Base-by-base conservation (phyloP, 1,140 invertebrate genomes). In the Papilio xuthus region DNA sequence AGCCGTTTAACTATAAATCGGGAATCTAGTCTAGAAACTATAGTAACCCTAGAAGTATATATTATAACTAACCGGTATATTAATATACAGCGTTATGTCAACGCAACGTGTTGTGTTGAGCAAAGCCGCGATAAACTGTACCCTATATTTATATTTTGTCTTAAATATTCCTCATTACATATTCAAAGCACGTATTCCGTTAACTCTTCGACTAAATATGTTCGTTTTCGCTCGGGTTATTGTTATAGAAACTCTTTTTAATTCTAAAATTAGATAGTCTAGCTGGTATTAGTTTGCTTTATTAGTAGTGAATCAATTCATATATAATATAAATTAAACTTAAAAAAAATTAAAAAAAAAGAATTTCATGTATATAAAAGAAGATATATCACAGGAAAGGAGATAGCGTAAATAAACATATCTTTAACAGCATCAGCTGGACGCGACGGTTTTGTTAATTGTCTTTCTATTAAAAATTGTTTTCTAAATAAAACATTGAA, bases 101-200 rank as follows among this genome's bases (percentile, higher is more conserved):
- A 67, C 12, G 26, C 26, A 67, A 67, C 60, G 32, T 12, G 60
- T 13, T n/a, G 20, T 67, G n/a, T 18, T 7, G 56, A 60, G 60
- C 60, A 32, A 26, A 63, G 60, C n/a, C 12, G 32, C 12, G 60
- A 67, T 67, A 67, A 67, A 15, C 12, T 28, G 60, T 67, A 10
- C 23, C 23, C 12, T 26, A 67, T 67, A 28, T 67, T 67, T 67
- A 67, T 67, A 67, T 15, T 28, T 67, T 67, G 60, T 67, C 23
- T 67, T 32, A 32, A 67, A 67, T 67, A 67, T 67, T 67, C 60
- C 60, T 67, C 60, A 67, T 67, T 67, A 63, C 26, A 28, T 15
- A 63, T 63, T 63, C 60, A 13, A 63, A 63, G 60, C 60, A 63
- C 60, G 60, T 63, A 63, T 63, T 28, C 60, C 26, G 23, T 63